phyloP scores from a whole-genome alignment of 1,140 invertebrate genomes.

The Sipha flava region DNA sequence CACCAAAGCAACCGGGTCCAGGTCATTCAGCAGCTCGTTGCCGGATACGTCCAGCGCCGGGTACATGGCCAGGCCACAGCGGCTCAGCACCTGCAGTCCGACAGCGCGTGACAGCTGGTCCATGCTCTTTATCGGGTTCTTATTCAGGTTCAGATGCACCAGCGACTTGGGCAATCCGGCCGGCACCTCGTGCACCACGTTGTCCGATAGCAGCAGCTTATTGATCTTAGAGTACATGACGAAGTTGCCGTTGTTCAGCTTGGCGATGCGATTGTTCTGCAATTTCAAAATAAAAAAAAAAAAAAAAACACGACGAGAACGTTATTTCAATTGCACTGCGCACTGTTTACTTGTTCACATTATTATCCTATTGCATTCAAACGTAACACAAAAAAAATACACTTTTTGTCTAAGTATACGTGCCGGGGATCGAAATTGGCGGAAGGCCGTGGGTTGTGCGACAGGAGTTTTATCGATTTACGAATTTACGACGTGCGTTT shows the following conservation, averaged over 20 bases:
- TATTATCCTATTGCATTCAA: no score
- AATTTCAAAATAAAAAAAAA: not conserved
- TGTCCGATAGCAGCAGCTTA: not conserved
- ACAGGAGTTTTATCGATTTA: no score
- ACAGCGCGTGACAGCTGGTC: not conserved
- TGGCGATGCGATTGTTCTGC: not conserved
- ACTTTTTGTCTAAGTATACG: no score
- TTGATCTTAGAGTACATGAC: not conserved
- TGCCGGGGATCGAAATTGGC: no score
- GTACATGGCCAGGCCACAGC: not conserved
- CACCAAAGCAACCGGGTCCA: not conserved
- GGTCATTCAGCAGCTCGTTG: not conserved
- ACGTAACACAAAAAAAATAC: no score
- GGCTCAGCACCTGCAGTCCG: not conserved
- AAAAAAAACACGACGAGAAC: no score
- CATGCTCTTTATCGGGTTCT: not conserved
- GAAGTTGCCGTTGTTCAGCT: not conserved
- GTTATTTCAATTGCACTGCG: not conserved
- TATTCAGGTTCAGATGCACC: not conserved
- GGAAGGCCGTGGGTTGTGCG: no score
- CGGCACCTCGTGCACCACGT: not conserved
- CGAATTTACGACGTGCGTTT: no score
- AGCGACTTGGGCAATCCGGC: conserved; percentile 1
- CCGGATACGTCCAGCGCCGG: not conserved
- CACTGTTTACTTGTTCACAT: no score